These are phyloP conservation scores for Ditula angustiorana DNA, from an alignment of 2,888 invertebrate species.

Conservation along the genomic window DNA sequence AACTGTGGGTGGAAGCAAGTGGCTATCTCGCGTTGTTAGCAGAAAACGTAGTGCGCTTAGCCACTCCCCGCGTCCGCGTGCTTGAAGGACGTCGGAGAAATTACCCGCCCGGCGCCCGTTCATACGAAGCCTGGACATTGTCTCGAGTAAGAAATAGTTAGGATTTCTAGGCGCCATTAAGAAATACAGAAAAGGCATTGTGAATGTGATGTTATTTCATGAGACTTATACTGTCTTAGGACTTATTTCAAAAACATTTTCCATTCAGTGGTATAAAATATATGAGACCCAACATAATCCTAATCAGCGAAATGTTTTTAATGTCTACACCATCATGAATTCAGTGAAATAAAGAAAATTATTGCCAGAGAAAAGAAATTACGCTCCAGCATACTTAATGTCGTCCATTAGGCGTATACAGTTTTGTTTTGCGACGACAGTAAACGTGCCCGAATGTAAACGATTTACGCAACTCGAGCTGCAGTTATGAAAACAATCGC, in stretches of 20 bases:
- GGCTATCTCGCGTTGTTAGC: slow-evolving; percentile 20
- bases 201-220: too few relatives aligned
- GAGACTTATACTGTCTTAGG: too few relatives aligned
- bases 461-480: slow-evolving; percentile 52
- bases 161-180: slow-evolving; percentile 18
- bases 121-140: slow-evolving; percentile 45
- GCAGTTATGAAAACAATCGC: slow-evolving; percentile 72
- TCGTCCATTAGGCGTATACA: slow-evolving; percentile 53
- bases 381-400: slow-evolving; percentile 51
- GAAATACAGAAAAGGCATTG: too few relatives aligned
- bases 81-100: slow-evolving; percentile 50
- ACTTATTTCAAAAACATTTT: background rate
- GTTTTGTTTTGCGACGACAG: slow-evolving; percentile 42
- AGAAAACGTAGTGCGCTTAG: slow-evolving; percentile 30
- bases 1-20: slow-evolving; percentile 14
- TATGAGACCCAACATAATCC: background rate
- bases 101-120: slow-evolving; percentile 43
- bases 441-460: slow-evolving; percentile 55
- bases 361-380: slow-evolving; percentile 18
- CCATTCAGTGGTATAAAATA: background rate
- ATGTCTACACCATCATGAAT: slow-evolving; percentile 2
- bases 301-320: slow-evolving; percentile 5
- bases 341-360: slow-evolving; percentile 14
- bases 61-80: slow-evolving; percentile 25
- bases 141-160: slow-evolving; percentile 39